Base-by-base conservation (phyloP, 1,140 invertebrate species). In the Stegodyphus dumicola region DNA sequence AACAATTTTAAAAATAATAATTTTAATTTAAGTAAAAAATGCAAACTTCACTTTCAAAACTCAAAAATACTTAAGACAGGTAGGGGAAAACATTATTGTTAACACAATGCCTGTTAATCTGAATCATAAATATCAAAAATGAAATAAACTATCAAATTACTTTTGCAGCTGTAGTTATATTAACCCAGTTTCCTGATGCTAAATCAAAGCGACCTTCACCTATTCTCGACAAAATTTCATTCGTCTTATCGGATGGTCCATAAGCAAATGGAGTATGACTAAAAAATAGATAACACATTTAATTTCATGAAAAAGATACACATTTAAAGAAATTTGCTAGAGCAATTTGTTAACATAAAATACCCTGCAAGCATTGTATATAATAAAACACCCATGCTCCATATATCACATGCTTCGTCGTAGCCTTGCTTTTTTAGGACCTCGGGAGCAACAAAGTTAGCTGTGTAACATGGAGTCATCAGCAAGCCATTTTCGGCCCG, bases 391-490 rank as follows among this genome's bases (percentile, higher is more conserved):
- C 98, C 98, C 81, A 99, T 92, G 87, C 97, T 99, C 98, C 98
- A 99, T 85, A 99, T 97, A 92, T 99, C 98, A 92, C 98, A 99
- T 56, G 98, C 97, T 79, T 97, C 95, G 91, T 99, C 98, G 89
- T 99, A 99, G 1, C 98, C 98, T 91, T 89, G 98, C 52, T 96
- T 93, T 90, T 98, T 67, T 6, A 99, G 92, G 13, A 99, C 98
- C 93, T 99, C 98, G 0, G 98, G 98, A 6, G 98, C 98, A 1
- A 99, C 98, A 92, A 98, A 99, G 91, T 99, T 98, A 6, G 98
- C 98, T 13, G 98, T 99, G 90, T 99, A 99, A 91, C 98, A 99
- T 5, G 98, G 98, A 0, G 98, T 99, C 98, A 99, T 99, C 13
- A 99, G 92, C 7, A 99, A 92, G 33, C 98, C 98, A 91, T 98